A percentile compares a stretch with the other conserved stretches of the same genome.
Evolutionary conservation across 2,797 vertebrate genomes (phyloP).

Genomic region (Hyperoplus immaculatus): DNA sequence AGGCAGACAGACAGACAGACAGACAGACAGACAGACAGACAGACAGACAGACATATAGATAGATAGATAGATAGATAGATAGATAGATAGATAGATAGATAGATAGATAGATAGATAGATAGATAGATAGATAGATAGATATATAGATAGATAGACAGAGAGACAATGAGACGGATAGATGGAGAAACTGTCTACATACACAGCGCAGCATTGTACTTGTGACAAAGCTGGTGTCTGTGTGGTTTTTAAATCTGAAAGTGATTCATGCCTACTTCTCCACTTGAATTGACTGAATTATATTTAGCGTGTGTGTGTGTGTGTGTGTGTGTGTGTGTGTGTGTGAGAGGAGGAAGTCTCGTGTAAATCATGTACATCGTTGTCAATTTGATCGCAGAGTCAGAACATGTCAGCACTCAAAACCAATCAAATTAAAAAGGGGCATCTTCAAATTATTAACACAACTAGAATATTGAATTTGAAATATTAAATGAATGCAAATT

Average conservation of each 20-base stretch:
- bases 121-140: too few relatives aligned
- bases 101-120: too few relatives aligned
- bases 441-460: background rate
- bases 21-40: conserved; percentile 9
- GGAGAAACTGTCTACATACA: background rate
- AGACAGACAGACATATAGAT: too few relatives aligned
- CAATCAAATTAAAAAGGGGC: background rate
- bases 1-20: background rate
- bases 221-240: background rate
- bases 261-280: background rate
- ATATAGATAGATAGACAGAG: too few relatives aligned
- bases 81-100: too few relatives aligned
- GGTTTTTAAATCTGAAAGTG: background rate
- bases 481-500: background rate
- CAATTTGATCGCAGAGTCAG: too few relatives aligned
- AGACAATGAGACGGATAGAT: conserved; percentile 9
- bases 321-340: too few relatives aligned
- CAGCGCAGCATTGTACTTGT: conserved; percentile 14
- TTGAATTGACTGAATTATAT: background rate
- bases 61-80: too few relatives aligned
- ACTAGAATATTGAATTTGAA: background rate
- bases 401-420: background rate
- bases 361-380: background rate
- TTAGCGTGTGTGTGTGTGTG: too few relatives aligned
- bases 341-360: too few relatives aligned